A percentile compares a stretch with the other conserved stretches of the same genome.
These are phyloP conservation scores for Torymus auratus DNA, from an alignment of 2,888 invertebrate species.

Conservation along the genomic window DNA sequence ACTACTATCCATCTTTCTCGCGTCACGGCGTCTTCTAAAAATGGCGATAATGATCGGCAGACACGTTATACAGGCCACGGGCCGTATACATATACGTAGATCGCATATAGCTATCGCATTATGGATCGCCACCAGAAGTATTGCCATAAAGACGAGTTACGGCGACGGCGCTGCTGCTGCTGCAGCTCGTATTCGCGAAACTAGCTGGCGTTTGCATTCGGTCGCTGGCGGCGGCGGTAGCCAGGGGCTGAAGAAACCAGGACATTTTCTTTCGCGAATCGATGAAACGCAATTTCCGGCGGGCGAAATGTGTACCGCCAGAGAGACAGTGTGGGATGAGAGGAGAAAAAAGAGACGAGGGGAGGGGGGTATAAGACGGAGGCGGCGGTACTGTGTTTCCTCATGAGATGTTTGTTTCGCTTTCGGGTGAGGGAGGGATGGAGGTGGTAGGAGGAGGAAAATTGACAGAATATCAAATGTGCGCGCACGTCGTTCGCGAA, in stretches of 20 bases:
- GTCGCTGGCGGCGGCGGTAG: background rate
- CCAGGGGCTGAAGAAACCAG: slow-evolving; percentile 22
- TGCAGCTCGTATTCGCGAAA: slow-evolving; percentile 38
- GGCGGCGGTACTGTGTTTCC: background rate
- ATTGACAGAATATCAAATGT: slow-evolving; percentile 43
- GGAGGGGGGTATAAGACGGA: background rate
- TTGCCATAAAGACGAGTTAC: slow-evolving; percentile 46
- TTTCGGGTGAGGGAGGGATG: background rate
- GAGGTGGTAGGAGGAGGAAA: slow-evolving; percentile 1
- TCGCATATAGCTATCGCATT: slow-evolving; percentile 23
- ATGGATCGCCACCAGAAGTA: slow-evolving; percentile 35
- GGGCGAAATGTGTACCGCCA: slow-evolving; percentile 13
- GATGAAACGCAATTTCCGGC: slow-evolving; percentile 45
- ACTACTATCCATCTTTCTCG: too few relatives aligned
- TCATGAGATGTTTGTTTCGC: slow-evolving; percentile 30
- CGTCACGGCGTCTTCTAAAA: background rate
- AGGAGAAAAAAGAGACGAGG: background rate
- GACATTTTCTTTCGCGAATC: slow-evolving; percentile 41
- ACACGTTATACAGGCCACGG: slow-evolving; percentile 13
- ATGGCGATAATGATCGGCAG: slow-evolving; percentile 45
- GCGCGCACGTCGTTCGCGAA: background rate
- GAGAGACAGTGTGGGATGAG: slow-evolving; percentile 3
- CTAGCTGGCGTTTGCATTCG: slow-evolving; percentile 53
- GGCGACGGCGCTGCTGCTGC: background rate
- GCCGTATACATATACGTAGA: background rate